Evolutionary conservation across 2,797 vertebrate species (phyloP).

Genomic region (Denticeps clupeoides): DNA sequence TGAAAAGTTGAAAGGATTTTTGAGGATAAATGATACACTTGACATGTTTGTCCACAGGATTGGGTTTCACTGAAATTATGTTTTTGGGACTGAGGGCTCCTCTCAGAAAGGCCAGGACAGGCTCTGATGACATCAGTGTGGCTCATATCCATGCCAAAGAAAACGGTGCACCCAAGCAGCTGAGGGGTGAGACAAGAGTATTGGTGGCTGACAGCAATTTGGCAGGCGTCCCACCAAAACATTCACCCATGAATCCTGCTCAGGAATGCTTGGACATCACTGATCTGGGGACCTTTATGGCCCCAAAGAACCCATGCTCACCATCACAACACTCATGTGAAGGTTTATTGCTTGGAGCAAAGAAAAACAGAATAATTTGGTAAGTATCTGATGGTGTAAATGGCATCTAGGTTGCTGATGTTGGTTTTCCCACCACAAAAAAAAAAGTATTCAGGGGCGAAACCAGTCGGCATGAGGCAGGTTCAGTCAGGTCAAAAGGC

Average conservation of each 20-base stretch:
- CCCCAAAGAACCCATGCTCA: conserved; percentile 35
- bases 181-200: conserved; percentile 35
- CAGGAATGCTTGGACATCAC: conserved; percentile 43
- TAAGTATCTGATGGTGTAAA: too few relatives aligned
- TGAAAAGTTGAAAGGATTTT: too few relatives aligned
- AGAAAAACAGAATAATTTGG: too few relatives aligned
- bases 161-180: conserved; percentile 34
- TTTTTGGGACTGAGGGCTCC: conserved; percentile 5
- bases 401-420: too few relatives aligned
- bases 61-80: conserved; percentile 8
- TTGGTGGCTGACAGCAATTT: conserved; percentile 38
- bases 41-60: too few relatives aligned
- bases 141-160: conserved; percentile 37
- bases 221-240: conserved; percentile 46
- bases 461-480: too few relatives aligned
- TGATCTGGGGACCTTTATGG: conserved; percentile 38
- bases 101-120: conserved; percentile 11
- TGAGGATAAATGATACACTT: too few relatives aligned
- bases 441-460: too few relatives aligned
- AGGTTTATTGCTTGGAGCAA: conserved; percentile 31
- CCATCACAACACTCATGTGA: conserved; percentile 38
- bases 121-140: conserved; percentile 34
- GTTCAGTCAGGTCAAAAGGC: too few relatives aligned
- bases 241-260: conserved; percentile 30
- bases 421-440: too few relatives aligned